phyloP scores from a whole-genome alignment of 2,797 vertebrate species.

The Falco columbarius region DNA sequence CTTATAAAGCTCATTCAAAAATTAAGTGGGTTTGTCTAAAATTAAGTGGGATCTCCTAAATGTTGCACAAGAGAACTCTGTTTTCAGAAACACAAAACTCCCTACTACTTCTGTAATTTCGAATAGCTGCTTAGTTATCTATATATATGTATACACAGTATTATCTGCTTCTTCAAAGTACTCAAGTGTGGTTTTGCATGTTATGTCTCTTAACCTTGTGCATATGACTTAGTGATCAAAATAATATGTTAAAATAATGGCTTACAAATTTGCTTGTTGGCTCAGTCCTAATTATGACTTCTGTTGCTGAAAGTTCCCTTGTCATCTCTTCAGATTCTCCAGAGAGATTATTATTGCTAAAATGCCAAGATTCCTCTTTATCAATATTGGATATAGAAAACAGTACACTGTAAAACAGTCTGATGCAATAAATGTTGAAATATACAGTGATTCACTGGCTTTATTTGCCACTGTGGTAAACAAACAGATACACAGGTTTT shows the following conservation, averaged over 20 bases:
- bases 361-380: not conserved
- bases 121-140: not conserved
- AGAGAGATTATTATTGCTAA: not conserved
- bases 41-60: not conserved
- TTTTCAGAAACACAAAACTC: not conserved
- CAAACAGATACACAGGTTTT: not conserved
- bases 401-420: not conserved
- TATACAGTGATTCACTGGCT: not conserved
- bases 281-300: not conserved
- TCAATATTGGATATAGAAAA: not conserved
- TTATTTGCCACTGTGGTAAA: not conserved
- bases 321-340: not conserved
- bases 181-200: accelerated
- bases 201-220: not conserved
- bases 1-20: not conserved
- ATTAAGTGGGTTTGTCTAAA: not conserved
- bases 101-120: not conserved
- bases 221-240: not conserved
- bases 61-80: not conserved
- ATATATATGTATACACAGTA: not conserved
- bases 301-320: not conserved
- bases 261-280: not conserved
- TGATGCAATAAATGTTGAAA: not conserved
- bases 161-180: not conserved
- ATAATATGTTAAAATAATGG: not conserved